These are phyloP conservation scores for Triplophysa yarkandensis DNA, from an alignment of 2,797 vertebrate species.

Conservation along the genomic window DNA sequence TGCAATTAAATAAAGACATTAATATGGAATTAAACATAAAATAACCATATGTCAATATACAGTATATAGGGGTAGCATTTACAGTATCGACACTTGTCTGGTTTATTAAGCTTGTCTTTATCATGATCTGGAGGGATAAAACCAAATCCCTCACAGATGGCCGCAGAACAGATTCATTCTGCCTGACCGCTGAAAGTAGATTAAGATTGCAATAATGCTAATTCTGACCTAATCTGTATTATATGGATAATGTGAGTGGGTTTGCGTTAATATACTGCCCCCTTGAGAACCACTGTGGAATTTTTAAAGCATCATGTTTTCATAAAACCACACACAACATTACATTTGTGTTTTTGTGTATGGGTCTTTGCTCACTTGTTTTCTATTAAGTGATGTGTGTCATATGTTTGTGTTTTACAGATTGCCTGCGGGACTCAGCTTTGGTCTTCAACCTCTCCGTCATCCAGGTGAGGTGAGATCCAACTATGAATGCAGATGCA, in stretches of 20 bases:
- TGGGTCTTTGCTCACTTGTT: not conserved
- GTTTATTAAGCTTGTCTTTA: conserved; percentile 20
- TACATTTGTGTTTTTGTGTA: not conserved
- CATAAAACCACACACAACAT: not conserved
- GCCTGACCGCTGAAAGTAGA: conserved; percentile 28
- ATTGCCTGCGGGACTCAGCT: conserved; percentile 1
- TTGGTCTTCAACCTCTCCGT: conserved; percentile 54
- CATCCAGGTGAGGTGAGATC: conserved; percentile 65
- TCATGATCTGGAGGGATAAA: conserved; percentile 20
- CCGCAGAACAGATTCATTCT: conserved; percentile 8
- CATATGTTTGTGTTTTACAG: conserved; percentile 21
- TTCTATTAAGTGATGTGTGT: not conserved
- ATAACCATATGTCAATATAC: not conserved
- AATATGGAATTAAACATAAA: not conserved
- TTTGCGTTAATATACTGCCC: not conserved
- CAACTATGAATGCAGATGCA: conserved; percentile 32
- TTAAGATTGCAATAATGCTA: conserved; percentile 23
- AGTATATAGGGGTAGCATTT: not conserved
- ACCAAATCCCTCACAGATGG: conserved; percentile 26
- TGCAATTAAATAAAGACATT: not conserved
- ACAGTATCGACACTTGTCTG: conserved; percentile 13
- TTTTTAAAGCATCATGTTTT: not conserved
- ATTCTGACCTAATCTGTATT: conserved; percentile 41
- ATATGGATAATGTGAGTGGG: conserved; percentile 15
- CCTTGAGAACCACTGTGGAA: not conserved